Evolutionary conservation across 2,888 invertebrate species (phyloP).

Genomic region (Andrena praecox): DNA sequence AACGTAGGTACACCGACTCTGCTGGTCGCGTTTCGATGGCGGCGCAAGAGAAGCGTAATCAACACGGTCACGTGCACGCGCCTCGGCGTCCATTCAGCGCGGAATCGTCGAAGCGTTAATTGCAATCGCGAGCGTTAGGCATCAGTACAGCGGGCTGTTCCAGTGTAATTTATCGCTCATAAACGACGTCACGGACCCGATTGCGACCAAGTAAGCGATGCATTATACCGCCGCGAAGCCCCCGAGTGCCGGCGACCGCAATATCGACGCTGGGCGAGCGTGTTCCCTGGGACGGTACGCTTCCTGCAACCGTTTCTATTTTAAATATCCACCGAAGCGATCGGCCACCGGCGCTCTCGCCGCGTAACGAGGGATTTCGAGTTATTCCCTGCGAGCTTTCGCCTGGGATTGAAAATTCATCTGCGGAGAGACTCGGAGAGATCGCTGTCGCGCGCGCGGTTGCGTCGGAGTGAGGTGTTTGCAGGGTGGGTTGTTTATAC

Average conservation of each 20-base stretch:
- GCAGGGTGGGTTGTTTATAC: background rate
- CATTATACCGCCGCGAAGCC: constrained; percentile 14
- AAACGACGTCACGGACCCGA: constrained; percentile 39
- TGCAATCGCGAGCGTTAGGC: constrained; percentile 46
- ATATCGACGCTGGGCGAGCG: background rate
- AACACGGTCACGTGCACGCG: constrained; percentile 32
- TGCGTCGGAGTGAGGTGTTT: background rate
- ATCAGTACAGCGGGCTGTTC: constrained; percentile 6
- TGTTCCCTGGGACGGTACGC: background rate
- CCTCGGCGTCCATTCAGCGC: constrained; percentile 25
- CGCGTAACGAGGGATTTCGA: constrained; percentile 5
- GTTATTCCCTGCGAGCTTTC: background rate
- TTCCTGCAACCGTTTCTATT: background rate
- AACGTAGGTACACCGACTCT: constrained; percentile 9
- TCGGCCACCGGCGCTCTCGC: background rate
- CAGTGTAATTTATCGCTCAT: constrained; percentile 51
- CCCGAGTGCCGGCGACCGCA: constrained; percentile 1
- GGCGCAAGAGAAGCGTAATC: constrained; percentile 24
- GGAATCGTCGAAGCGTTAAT: constrained; percentile 55
- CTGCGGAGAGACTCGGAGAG: background rate
- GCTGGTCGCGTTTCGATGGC: background rate
- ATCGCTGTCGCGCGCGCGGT: background rate
- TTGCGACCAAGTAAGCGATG: constrained; percentile 38
- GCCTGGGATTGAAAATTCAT: background rate
- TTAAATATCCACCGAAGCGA: background rate